Percentiles rank a stretch among this genome's conserved stretches.
phyloP scores from a whole-genome alignment of 2,888 invertebrate species.

The Limnephilus marmoratus region DNA sequence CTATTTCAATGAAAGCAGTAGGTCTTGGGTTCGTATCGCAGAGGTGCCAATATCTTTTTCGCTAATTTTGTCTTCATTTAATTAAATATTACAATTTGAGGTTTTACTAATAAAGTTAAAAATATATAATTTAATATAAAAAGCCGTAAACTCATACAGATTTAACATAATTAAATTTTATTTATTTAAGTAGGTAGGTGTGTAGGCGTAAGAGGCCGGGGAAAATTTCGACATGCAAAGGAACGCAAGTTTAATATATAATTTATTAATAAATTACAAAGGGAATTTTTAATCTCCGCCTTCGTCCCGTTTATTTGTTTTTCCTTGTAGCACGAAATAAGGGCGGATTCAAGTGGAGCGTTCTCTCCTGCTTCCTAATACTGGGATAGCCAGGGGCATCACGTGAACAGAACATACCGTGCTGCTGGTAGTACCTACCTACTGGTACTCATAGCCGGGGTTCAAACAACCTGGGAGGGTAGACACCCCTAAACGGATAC shows the following conservation, averaged over 20 bases:
- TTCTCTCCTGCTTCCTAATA: slow-evolving; percentile 40
- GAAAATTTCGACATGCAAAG: background rate
- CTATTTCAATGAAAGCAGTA: no score
- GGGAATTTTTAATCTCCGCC: slow-evolving; percentile 54
- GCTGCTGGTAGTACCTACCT: background rate
- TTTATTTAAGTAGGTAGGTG: background rate
- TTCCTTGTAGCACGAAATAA: slow-evolving; percentile 41
- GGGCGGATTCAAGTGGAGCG: slow-evolving; percentile 41
- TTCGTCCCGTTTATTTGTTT: slow-evolving; percentile 44
- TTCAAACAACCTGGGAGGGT: background rate
- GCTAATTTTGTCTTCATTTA: no score
- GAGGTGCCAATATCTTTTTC: no score
- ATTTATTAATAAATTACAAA: slow-evolving; percentile 35
- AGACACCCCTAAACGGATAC: background rate
- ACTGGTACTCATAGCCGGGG: background rate
- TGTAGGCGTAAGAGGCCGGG: background rate
- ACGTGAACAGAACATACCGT: slow-evolving; percentile 51
- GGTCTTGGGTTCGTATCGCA: no score
- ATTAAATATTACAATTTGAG: no score
- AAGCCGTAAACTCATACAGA: background rate
- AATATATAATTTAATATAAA: background rate
- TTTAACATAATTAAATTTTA: background rate
- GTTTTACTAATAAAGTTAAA: no score
- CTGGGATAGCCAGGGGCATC: slow-evolving; percentile 59
- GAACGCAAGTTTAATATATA: background rate